A percentile compares a stretch with the other conserved stretches of the same genome.
Conservation (phyloP, 2,113 vertebrate genomes). For the Pelusios castaneus region DNA sequence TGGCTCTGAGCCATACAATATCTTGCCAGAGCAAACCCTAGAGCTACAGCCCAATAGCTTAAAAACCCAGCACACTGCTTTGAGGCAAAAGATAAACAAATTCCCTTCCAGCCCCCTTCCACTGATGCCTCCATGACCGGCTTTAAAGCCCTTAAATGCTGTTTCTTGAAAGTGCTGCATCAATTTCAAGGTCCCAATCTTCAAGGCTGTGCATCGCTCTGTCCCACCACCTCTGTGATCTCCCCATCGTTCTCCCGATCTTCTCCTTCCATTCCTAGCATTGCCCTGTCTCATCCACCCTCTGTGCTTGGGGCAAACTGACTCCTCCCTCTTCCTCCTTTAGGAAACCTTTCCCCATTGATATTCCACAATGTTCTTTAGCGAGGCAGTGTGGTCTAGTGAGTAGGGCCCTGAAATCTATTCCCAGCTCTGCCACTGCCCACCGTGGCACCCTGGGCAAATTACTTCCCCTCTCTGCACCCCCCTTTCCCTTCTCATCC, state of each 20-base stretch:
- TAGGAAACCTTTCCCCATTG: fast-evolving
- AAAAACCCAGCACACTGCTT: neutral
- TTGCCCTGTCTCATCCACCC: neutral
- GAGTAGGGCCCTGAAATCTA: fast-evolving
- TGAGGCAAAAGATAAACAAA: neutral
- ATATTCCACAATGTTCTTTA: fast-evolving
- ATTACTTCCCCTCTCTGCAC: neutral
- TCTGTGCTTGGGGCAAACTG: neutral
- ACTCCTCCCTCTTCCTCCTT: neutral
- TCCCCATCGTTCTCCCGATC: neutral
- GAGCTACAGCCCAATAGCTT: neutral
- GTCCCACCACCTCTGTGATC: neutral
- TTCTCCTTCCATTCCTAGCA: neutral
- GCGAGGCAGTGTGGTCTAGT: fast-evolving
- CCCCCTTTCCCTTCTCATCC: neutral
- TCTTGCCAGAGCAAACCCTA: neutral
- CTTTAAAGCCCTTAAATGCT: neutral
- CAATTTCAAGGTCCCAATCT: neutral
- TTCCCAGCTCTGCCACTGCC: neutral
- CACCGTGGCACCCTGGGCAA: neutral
- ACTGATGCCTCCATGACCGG: neutral
- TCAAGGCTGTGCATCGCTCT: neutral
- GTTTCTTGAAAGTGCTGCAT: neutral
- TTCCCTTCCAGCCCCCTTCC: neutral
- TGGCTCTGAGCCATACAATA: neutral